phyloP scores from a whole-genome alignment of 2,113 vertebrate species.

The Struthidea cinerea region DNA sequence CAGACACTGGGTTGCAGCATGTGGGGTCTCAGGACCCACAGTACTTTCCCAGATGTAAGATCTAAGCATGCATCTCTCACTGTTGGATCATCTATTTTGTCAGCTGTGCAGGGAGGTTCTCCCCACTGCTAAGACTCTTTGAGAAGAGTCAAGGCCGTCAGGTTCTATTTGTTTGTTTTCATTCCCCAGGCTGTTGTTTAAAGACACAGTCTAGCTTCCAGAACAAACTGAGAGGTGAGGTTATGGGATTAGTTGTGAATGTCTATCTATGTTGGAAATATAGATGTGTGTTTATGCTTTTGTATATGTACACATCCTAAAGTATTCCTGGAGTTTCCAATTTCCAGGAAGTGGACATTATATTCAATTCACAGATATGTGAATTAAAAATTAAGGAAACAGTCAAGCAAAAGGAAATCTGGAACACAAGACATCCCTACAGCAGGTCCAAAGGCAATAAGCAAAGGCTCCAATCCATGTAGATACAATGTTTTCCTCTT shows the following conservation, averaged over 20 bases:
- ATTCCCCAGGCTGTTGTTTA: background rate
- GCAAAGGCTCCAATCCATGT: background rate
- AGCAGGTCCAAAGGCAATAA: background rate
- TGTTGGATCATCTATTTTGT: background rate
- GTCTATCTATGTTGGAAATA: background rate
- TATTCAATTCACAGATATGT: background rate
- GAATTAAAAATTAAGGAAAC: background rate
- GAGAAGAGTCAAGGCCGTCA: background rate
- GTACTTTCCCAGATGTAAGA: background rate
- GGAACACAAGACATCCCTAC: background rate
- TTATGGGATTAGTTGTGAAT: background rate
- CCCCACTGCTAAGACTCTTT: background rate
- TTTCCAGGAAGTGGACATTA: background rate
- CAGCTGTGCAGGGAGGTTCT: background rate
- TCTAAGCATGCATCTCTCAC: background rate
- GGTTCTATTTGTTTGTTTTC: background rate
- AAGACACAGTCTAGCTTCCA: background rate
- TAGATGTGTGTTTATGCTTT: background rate
- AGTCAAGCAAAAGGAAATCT: background rate
- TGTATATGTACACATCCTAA: background rate
- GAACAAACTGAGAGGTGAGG: background rate
- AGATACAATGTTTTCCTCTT: background rate
- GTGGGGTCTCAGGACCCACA: background rate
- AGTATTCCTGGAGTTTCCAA: background rate
- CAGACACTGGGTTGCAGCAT: background rate